Evolutionary conservation across 2,888 invertebrate species (phyloP).

Genomic region (Heliconius erato): DNA sequence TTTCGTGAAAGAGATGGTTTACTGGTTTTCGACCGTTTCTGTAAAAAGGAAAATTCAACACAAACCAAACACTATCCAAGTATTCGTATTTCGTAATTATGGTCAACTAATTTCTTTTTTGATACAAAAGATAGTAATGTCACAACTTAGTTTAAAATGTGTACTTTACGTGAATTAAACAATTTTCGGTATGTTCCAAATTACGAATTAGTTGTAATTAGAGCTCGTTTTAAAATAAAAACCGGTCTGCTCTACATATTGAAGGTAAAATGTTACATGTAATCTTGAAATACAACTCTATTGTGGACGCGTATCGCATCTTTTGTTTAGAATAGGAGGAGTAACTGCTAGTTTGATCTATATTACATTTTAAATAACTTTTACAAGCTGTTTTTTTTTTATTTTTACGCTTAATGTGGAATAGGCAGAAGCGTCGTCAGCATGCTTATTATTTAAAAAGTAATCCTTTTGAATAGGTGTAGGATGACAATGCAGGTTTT

Average conservation of each 20-base stretch:
- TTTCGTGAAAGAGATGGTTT: background rate
- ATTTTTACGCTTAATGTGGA: background rate
- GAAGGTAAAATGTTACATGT: conserved; percentile 24
- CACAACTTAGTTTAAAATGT: background rate
- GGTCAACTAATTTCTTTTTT: too few species aligned
- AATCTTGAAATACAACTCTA: conserved; percentile 29
- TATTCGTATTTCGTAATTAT: too few species aligned
- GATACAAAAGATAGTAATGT: background rate
- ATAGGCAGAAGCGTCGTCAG: too few species aligned
- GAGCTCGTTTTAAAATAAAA: conserved; percentile 15
- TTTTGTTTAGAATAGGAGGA: conserved; percentile 19
- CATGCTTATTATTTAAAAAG: too few species aligned
- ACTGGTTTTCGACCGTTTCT: too few species aligned
- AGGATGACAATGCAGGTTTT: too few species aligned
- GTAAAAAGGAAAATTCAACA: too few species aligned
- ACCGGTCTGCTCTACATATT: conserved; percentile 17
- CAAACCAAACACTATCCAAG: too few species aligned
- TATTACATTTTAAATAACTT: background rate
- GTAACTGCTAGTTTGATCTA: background rate
- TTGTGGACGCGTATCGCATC: conserved; percentile 26
- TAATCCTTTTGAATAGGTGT: too few species aligned
- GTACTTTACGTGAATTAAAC: background rate
- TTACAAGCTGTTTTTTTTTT: background rate
- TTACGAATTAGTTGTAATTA: conserved; percentile 4
- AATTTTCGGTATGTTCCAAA: background rate